Percentiles rank a stretch among this genome's conserved stretches.
Evolutionary conservation across 2,797 vertebrate species (phyloP).

Genomic region (Microchirus variegatus): DNA sequence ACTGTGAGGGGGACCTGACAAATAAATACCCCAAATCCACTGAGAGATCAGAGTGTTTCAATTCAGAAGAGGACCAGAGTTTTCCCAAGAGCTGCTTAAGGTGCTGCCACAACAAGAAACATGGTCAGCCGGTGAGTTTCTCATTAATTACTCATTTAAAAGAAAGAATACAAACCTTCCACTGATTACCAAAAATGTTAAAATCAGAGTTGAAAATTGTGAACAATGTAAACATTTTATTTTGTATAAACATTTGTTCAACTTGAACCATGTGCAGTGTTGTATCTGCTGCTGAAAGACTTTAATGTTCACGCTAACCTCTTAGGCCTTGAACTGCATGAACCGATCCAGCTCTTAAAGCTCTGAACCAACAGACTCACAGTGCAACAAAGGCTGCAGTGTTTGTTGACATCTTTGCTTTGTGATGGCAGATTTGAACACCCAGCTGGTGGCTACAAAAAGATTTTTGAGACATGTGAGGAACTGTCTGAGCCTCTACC

Average conservation of each 20-base stretch:
- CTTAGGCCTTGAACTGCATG: constrained; percentile 1
- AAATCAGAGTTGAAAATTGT: background rate
- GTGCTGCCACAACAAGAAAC: constrained; percentile 44
- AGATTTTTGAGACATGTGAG: constrained; percentile 96
- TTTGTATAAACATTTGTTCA: background rate
- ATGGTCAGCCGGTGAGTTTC: constrained; percentile 84
- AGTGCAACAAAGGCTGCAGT: constrained; percentile 1
- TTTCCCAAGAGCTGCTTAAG: constrained; percentile 35
- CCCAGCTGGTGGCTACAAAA: constrained; percentile 93
- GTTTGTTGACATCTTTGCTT: constrained; percentile 16
- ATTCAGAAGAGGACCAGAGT: constrained; percentile 39
- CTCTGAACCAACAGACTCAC: background rate
- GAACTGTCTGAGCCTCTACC: constrained; percentile 91
- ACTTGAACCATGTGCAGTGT: constrained; percentile 19
- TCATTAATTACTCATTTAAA: background rate
- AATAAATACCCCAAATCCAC: constrained; percentile 75
- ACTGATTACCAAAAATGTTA: background rate
- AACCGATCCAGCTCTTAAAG: constrained; percentile 3
- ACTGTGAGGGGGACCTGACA: constrained; percentile 25
- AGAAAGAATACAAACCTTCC: no score
- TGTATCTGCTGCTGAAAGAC: constrained; percentile 7
- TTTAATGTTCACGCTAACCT: constrained; percentile 18
- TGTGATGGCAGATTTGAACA: constrained; percentile 89
- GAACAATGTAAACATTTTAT: background rate
- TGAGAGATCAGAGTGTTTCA: constrained; percentile 40